Conservation (phyloP, 2,888 invertebrate genomes). For the Kryphioiulus occultus region DNA sequence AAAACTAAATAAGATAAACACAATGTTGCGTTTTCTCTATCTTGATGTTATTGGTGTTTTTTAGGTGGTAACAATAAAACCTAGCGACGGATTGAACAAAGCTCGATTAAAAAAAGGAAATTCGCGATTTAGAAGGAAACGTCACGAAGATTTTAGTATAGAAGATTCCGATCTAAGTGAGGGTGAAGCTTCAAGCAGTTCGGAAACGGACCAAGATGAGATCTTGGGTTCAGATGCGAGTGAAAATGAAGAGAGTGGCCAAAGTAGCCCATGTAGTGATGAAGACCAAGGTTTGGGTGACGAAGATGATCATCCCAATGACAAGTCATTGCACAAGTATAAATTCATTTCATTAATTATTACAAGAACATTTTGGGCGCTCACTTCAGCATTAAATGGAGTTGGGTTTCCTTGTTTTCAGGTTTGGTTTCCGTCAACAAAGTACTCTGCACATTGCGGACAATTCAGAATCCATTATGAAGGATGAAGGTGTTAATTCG, state of each 20-base stretch:
- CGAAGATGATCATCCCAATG: constrained; percentile 42
- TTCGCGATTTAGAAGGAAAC: neutral
- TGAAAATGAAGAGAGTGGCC: constrained; percentile 28
- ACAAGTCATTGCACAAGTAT: neutral
- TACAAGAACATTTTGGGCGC: neutral
- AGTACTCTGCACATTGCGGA: neutral
- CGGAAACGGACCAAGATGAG: neutral
- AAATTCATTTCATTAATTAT: neutral
- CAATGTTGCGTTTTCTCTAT: neutral
- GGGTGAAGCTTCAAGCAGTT: neutral
- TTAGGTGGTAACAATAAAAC: neutral
- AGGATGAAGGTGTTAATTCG: constrained; percentile 32
- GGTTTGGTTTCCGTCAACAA: neutral
- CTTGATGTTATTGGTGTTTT: neutral
- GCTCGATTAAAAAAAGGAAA: neutral
- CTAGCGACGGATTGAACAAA: neutral
- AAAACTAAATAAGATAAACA: neutral
- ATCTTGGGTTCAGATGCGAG: constrained; percentile 33
- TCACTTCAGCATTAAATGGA: neutral
- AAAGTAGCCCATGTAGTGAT: neutral
- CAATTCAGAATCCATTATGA: neutral
- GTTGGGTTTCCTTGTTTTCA: neutral
- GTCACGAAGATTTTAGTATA: neutral
- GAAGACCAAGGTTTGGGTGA: constrained; percentile 2
- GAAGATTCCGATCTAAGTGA: constrained; percentile 51